A percentile compares a stretch with the other conserved stretches of the same genome.
These are phyloP conservation scores for Cyphotilapia sp. DNA, from an alignment of 2,113 vertebrate species.

Conservation along the genomic window DNA sequence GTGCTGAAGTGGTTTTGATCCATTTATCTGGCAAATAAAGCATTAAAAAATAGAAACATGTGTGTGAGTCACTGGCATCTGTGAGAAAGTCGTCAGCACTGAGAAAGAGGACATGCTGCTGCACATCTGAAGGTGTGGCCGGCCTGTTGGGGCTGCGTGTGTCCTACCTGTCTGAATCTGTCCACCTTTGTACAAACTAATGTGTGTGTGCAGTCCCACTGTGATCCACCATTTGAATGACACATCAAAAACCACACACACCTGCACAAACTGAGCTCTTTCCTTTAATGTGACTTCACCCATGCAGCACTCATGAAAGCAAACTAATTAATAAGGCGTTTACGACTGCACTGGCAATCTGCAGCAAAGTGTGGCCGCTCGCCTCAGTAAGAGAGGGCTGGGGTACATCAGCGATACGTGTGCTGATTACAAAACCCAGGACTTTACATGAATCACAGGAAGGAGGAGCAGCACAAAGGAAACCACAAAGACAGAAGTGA, in stretches of 20 bases:
- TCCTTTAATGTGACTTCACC: neutral
- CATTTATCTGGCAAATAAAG: neutral
- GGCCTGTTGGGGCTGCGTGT: neutral
- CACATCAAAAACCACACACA: slow-evolving; percentile 6
- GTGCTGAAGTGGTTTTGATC: neutral
- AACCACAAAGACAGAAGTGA: neutral
- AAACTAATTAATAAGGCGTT: neutral
- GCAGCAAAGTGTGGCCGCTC: neutral
- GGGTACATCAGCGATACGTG: neutral
- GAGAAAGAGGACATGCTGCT: slow-evolving; percentile 34
- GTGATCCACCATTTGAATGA: neutral
- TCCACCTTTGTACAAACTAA: neutral
- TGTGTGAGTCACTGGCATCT: neutral
- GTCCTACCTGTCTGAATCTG: neutral
- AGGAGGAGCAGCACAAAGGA: neutral
- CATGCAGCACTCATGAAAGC: neutral
- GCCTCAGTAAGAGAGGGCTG: neutral
- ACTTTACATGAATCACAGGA: neutral
- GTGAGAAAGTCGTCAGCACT: slow-evolving; percentile 10
- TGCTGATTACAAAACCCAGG: neutral
- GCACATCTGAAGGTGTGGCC: slow-evolving; percentile 62
- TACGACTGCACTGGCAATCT: neutral
- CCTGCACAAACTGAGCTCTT: neutral
- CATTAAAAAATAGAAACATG: neutral
- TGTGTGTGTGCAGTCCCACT: neutral